Evolutionary conservation across 2,888 invertebrate species (phyloP).

Genomic region (Cantharis lateralis): DNA sequence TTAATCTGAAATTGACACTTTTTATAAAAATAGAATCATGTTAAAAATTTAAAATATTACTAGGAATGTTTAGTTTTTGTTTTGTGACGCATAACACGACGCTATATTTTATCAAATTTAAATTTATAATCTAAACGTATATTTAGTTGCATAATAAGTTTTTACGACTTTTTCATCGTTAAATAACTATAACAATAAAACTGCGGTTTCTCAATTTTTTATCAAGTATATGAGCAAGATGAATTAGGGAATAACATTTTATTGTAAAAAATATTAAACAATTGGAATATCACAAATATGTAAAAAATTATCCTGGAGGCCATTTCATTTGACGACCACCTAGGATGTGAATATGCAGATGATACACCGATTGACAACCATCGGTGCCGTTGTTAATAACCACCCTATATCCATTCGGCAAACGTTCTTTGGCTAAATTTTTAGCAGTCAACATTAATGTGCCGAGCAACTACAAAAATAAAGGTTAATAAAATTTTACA

Average conservation of each 20-base stretch:
- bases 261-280: neutral
- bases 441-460: constrained; percentile 73
- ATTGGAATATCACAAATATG: neutral
- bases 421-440: constrained; percentile 64
- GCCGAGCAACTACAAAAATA: constrained; percentile 66
- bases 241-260: neutral
- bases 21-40: neutral
- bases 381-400: constrained; percentile 80
- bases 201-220: neutral
- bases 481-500: neutral
- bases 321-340: constrained; percentile 74
- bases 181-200: neutral
- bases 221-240: neutral
- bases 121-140: neutral
- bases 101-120: neutral
- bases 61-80: neutral
- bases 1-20: neutral
- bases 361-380: constrained; percentile 84
- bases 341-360: constrained; percentile 81
- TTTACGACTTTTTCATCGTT: neutral
- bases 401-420: constrained; percentile 73
- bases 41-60: neutral
- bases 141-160: neutral
- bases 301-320: constrained; percentile 52
- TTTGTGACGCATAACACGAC: neutral